These are phyloP conservation scores for Caenorhabditis macrosperma DNA, from an alignment of 2,888 invertebrate species.

Conservation along the genomic window DNA sequence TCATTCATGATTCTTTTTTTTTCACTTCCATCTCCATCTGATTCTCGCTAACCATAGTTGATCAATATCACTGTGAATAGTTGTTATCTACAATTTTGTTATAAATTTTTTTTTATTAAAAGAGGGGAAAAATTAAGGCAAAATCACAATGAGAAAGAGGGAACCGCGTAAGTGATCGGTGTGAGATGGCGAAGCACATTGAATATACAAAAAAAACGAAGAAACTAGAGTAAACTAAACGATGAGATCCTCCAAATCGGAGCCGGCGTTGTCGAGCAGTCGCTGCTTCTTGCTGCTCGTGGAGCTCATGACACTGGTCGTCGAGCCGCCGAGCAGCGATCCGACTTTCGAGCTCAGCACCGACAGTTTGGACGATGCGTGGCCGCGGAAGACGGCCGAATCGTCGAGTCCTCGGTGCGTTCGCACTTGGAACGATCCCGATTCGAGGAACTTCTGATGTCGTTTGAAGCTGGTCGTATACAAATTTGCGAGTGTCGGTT, in stretches of 20 bases:
- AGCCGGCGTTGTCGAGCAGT: slow-evolving; percentile 50
- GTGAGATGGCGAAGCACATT: not conserved
- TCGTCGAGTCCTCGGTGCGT: slow-evolving; percentile 90
- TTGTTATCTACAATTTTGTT: too few species aligned
- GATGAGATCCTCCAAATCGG: slow-evolving; percentile 64
- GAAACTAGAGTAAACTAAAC: slow-evolving; percentile 38
- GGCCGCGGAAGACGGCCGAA: slow-evolving; percentile 51
- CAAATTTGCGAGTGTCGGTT: slow-evolving; percentile 86
- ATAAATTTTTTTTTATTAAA: not conserved
- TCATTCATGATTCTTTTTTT: not conserved
- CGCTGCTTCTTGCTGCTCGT: slow-evolving; percentile 42
- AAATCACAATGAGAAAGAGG: slow-evolving; percentile 24
- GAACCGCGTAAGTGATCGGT: slow-evolving; percentile 10
- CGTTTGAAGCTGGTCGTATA: slow-evolving; percentile 88
- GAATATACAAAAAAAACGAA: slow-evolving; percentile 13
- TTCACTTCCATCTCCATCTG: not conserved
- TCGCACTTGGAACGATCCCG: slow-evolving; percentile 83
- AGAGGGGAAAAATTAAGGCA: not conserved
- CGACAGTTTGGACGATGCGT: slow-evolving; percentile 55
- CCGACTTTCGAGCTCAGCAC: slow-evolving; percentile 59
- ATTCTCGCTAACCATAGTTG: too few species aligned
- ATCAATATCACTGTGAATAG: too few species aligned
- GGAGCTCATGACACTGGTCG: slow-evolving; percentile 39
- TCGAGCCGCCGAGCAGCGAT: slow-evolving; percentile 63
- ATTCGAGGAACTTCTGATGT: slow-evolving; percentile 81